phyloP scores from a whole-genome alignment of 2,113 vertebrate species.

The Mesembrinibis cayennensis region DNA sequence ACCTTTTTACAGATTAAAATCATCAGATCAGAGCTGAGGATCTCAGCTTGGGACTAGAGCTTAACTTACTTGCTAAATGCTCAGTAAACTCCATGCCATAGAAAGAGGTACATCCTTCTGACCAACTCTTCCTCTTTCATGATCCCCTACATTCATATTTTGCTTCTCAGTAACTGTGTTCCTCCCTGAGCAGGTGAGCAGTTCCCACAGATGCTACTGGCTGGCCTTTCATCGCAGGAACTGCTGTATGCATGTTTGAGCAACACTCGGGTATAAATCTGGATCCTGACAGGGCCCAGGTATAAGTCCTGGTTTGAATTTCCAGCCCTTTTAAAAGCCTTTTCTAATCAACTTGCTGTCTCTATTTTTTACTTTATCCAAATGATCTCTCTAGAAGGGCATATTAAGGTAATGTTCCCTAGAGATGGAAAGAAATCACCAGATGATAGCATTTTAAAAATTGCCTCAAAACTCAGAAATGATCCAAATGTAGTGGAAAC shows the following conservation, averaged over 20 bases:
- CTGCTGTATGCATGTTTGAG: not conserved
- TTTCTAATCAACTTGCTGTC: not conserved
- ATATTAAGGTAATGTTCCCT: not conserved
- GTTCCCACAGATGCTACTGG: not conserved
- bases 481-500: not conserved
- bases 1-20: not conserved
- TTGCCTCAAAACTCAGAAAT: not conserved
- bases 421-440: not conserved
- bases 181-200: not conserved
- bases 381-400: not conserved
- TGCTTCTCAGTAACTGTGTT: not conserved
- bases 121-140: not conserved
- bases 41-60: not conserved
- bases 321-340: not conserved
- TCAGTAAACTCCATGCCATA: not conserved
- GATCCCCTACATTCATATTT: not conserved
- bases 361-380: not conserved
- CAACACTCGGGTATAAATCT: not conserved
- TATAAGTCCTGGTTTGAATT: not conserved
- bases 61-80: not conserved
- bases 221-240: not conserved
- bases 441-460: not conserved
- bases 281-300: not conserved
- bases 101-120: not conserved
- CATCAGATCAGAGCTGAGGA: not conserved